These are phyloP conservation scores for Henricia sp. DNA, from an alignment of 53 echinoderm and acorn worm species.

Conservation along the genomic window DNA sequence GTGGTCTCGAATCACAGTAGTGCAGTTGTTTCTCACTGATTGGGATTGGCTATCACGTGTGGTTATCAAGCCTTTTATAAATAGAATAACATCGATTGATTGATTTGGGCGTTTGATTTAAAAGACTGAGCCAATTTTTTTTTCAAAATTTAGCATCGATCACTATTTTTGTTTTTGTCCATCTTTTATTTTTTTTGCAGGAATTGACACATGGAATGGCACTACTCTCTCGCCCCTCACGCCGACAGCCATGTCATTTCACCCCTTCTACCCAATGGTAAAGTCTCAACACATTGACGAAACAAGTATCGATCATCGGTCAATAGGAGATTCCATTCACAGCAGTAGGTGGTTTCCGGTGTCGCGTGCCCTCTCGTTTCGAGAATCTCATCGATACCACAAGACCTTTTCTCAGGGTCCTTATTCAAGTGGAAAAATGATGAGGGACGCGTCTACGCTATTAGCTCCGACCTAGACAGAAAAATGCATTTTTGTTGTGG, in stretches of 20 bases:
- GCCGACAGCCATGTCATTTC: constrained; percentile 7
- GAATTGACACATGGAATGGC: constrained; percentile 25
- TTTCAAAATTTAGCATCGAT: too few relatives aligned
- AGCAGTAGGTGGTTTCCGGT: constrained; percentile 27
- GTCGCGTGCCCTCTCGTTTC: constrained; percentile 29
- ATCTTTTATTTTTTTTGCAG: background rate
- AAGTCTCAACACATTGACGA: constrained; percentile 1
- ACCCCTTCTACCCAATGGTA: constrained; percentile 38
- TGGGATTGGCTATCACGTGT: too few relatives aligned
- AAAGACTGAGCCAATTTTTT: too few relatives aligned
- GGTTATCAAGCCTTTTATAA: too few relatives aligned
- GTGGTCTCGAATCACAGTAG: too few relatives aligned
- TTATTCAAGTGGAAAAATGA: constrained; percentile 49
- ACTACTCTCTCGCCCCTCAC: constrained; percentile 25
- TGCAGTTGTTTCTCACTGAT: too few relatives aligned
- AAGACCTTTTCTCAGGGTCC: constrained; percentile 72
- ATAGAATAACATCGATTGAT: too few relatives aligned
- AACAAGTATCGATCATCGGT: constrained; percentile 5
- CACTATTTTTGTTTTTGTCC: background rate
- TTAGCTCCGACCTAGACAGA: constrained; percentile 25
- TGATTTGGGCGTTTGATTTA: too few relatives aligned
- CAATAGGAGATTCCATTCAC: constrained; percentile 34
- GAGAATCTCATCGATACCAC: constrained; percentile 66
- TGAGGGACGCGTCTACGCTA: constrained; percentile 32
- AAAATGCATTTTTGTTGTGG: too few relatives aligned